Conservation (phyloP, 2,888 invertebrate species). For the Clanis bilineata region DNA sequence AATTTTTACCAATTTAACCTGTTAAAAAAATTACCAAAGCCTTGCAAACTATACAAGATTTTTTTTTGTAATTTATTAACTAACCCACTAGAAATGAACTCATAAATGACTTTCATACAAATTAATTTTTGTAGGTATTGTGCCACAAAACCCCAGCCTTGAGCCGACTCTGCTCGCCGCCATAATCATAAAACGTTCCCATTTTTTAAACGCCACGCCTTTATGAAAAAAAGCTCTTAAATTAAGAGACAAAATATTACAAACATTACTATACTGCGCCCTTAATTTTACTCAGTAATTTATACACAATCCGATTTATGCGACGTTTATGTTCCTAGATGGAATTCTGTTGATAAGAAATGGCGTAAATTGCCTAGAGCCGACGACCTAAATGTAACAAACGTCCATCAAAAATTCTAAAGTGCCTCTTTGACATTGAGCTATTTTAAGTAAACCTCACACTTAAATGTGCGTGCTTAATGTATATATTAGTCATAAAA, state of each 20-base stretch:
- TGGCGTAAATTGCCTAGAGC: not conserved
- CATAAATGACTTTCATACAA: no score
- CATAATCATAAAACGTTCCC: constrained; percentile 33
- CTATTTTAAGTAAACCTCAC: no score
- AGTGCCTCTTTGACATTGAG: no score
- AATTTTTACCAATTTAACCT: no score
- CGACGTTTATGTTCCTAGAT: not conserved
- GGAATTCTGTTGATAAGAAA: not conserved
- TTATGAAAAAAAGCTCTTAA: constrained; percentile 35
- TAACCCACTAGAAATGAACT: no score
- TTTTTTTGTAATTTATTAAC: no score
- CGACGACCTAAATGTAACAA: not conserved
- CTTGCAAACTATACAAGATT: no score
- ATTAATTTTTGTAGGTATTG: no score
- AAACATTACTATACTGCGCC: constrained; percentile 19
- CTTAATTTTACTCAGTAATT: constrained; percentile 17
- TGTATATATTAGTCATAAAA: no score
- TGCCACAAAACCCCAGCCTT: constrained; percentile 1
- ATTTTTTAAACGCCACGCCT: constrained; percentile 39
- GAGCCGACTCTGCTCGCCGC: constrained; percentile 27
- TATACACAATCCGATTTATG: not conserved
- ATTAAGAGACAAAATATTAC: constrained; percentile 36
- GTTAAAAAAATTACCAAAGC: no score
- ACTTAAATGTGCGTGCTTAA: no score
- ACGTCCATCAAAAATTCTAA: no score